A percentile compares a stretch with the other conserved stretches of the same genome.
These are phyloP conservation scores for Todus mexicanus DNA, from an alignment of 2,797 vertebrate genomes.

Conservation along the genomic window DNA sequence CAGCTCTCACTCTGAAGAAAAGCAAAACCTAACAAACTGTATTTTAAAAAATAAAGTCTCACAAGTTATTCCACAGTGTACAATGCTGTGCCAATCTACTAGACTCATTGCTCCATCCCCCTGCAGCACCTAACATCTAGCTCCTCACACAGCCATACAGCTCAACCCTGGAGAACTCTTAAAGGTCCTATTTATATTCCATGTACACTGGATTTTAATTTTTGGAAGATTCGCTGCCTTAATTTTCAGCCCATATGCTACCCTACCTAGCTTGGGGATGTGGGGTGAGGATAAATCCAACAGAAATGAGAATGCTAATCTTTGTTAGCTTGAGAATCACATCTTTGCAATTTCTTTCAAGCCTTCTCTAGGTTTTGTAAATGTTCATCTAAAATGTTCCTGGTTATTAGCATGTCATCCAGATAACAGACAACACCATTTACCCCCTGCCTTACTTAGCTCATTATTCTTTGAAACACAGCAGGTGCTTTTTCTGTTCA, in stretches of 20 bases:
- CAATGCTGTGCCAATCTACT: neutral
- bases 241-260: neutral
- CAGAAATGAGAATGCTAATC: neutral
- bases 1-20: neutral
- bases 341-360: neutral
- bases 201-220: neutral
- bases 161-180: neutral
- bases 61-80: neutral
- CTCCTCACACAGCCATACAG: neutral
- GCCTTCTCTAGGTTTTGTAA: constrained; percentile 19
- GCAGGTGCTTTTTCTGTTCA: constrained; percentile 36
- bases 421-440: constrained; percentile 50
- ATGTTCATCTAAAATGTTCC: constrained; percentile 23
- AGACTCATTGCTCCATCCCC: neutral
- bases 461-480: constrained; percentile 56
- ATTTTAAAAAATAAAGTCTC: neutral
- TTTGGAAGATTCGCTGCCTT: neutral
- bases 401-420: constrained; percentile 41
- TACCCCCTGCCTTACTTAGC: constrained; percentile 39
- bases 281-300: neutral
- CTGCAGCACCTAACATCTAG: neutral
- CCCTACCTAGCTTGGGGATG: neutral
- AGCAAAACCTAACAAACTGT: neutral
- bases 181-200: neutral
- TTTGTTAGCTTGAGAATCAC: neutral